These are phyloP conservation scores for Bufotes viridis DNA, from an alignment of 2,797 vertebrate species.

Conservation along the genomic window DNA sequence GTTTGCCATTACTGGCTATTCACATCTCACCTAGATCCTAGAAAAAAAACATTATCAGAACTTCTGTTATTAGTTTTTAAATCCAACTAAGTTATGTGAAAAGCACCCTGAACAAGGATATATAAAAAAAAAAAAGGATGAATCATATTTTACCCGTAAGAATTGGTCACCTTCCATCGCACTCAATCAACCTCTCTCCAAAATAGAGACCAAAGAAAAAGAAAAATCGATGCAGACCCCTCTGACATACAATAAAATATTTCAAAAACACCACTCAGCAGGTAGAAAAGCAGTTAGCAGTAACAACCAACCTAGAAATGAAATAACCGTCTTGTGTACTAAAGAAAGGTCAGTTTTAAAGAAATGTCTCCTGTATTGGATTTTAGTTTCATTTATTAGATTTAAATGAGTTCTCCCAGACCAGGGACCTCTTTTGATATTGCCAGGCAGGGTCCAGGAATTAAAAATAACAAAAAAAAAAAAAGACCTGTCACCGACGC, in stretches of 20 bases:
- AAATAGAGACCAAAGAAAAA: not conserved
- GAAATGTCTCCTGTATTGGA: not conserved
- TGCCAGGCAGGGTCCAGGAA: too few relatives aligned
- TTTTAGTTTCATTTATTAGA: not conserved
- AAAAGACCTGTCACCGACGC: too few relatives aligned
- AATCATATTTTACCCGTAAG: not conserved
- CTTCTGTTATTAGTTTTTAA: not conserved
- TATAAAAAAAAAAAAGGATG: not conserved
- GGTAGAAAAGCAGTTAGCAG: not conserved
- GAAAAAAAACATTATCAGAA: not conserved
- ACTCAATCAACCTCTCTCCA: conserved; percentile 11
- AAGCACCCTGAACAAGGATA: not conserved
- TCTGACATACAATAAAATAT: not conserved
- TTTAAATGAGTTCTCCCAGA: too few relatives aligned
- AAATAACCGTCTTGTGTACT: not conserved
- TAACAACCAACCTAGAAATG: not conserved
- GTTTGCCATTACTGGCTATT: not conserved
- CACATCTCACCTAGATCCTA: not conserved
- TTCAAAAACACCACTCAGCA: not conserved
- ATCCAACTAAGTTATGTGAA: not conserved
- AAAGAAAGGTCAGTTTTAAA: not conserved
- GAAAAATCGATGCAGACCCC: not conserved
- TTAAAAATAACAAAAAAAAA: too few relatives aligned
- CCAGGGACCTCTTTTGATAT: too few relatives aligned
- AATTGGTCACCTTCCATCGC: not conserved